Evolutionary conservation across 2,797 vertebrate genomes (phyloP).

Genomic region (Lepus oiostolus): DNA sequence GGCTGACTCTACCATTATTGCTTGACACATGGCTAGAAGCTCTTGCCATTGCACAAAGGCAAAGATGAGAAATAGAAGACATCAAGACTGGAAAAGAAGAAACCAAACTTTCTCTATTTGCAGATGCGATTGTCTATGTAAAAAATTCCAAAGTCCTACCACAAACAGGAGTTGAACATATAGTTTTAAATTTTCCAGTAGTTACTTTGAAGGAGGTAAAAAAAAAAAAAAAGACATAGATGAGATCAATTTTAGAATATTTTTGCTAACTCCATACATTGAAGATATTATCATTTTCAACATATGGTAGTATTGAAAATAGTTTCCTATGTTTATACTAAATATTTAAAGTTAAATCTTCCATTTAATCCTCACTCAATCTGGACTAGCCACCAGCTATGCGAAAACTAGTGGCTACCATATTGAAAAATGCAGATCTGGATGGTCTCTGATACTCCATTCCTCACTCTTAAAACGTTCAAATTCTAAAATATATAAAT

Average conservation of each 20-base stretch:
- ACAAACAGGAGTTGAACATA: not conserved
- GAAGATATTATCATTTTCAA: conserved; percentile 21
- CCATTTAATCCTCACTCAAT: not conserved
- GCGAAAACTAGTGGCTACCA: not conserved
- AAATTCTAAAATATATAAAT: not conserved
- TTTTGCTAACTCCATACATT: not conserved
- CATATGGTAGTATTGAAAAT: not conserved
- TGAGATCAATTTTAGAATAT: not conserved
- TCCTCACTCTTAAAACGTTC: not conserved
- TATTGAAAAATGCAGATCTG: not conserved
- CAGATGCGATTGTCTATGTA: not conserved
- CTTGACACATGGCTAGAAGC: not conserved
- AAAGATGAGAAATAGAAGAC: not conserved
- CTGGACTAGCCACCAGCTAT: not conserved
- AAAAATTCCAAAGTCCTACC: not conserved
- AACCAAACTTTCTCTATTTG: conserved; percentile 2
- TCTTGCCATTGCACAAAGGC: not conserved
- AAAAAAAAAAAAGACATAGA: not conserved
- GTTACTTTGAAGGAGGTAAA: not conserved
- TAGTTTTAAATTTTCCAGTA: not conserved
- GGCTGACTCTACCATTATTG: not conserved
- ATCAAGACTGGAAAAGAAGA: not conserved
- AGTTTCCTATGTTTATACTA: not conserved
- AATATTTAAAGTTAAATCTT: not conserved
- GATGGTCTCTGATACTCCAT: not conserved